These are phyloP conservation scores for Galeopsomyia nigrocyanea DNA, from an alignment of 2,888 invertebrate genomes.

Conservation along the genomic window DNA sequence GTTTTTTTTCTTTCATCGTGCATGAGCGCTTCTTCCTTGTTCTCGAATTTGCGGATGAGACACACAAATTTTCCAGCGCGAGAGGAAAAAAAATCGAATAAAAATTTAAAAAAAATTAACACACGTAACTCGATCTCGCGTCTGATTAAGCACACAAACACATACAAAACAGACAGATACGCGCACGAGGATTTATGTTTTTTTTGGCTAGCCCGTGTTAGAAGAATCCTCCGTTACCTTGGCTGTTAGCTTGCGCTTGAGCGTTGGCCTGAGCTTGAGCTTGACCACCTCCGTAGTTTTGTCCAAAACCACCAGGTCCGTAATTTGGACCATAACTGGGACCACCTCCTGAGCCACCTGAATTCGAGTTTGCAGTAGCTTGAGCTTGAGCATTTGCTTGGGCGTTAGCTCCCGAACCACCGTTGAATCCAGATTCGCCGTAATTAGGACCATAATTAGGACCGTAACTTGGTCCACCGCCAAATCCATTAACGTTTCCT, in stretches of 20 bases:
- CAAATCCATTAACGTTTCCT: slow-evolving; percentile 7
- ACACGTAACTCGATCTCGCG: too few species aligned
- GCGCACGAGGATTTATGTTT: too few species aligned
- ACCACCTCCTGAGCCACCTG: neutral
- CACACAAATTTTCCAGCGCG: too few species aligned
- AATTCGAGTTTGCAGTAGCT: slow-evolving; percentile 39
- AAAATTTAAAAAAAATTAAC: too few species aligned
- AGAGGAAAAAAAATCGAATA: too few species aligned
- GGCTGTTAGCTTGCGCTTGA: slow-evolving; percentile 45
- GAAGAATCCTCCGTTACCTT: slow-evolving; percentile 19
- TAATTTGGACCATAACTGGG: slow-evolving; percentile 1
- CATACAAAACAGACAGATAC: too few species aligned
- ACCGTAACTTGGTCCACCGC: neutral
- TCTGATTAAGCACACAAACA: too few species aligned
- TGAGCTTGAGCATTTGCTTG: slow-evolving; percentile 35
- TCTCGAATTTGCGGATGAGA: too few species aligned
- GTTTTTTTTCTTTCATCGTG: too few species aligned
- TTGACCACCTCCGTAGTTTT: neutral
- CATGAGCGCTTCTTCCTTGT: too few species aligned
- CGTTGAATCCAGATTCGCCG: too few species aligned
- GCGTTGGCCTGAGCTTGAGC: slow-evolving; percentile 49
- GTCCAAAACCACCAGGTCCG: neutral
- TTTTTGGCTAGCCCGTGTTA: too few species aligned
- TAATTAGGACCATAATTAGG: neutral
- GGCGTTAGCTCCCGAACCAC: neutral